Percentiles rank a stretch among this genome's conserved stretches.
These are phyloP conservation scores for Lasioglossum leucozonium DNA, from an alignment of 2,888 invertebrate species.

Conservation along the genomic window DNA sequence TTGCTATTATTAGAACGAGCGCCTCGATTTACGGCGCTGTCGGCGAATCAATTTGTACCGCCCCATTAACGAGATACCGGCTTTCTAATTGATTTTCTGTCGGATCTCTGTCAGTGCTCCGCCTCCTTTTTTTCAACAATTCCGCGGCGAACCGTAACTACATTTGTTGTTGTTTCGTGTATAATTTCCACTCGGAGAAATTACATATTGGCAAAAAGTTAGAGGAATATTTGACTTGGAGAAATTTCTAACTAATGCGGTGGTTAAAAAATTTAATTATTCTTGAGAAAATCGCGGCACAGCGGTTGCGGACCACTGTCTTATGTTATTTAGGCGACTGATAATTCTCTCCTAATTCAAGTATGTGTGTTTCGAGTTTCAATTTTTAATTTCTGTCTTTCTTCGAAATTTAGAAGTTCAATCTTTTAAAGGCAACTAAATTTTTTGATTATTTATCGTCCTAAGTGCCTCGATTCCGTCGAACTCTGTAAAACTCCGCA, in stretches of 20 bases:
- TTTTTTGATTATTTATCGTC: not conserved
- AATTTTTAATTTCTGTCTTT: not conserved
- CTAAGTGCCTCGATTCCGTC: not conserved
- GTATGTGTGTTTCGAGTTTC: not conserved
- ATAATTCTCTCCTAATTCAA: not conserved
- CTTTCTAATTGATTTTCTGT: not conserved
- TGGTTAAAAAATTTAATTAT: no score
- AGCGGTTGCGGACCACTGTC: no score
- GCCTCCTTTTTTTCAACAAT: no score
- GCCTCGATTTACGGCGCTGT: not conserved
- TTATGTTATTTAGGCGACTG: not conserved
- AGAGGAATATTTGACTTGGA: no score
- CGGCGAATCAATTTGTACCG: not conserved
- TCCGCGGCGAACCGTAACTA: no score
- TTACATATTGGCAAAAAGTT: no score
- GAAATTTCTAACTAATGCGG: no score
- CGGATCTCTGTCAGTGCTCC: no score
- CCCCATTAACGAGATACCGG: not conserved
- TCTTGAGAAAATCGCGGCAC: no score
- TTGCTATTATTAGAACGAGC: conserved; percentile 47
- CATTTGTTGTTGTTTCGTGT: no score
- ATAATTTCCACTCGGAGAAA: no score
- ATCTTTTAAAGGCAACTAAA: not conserved
- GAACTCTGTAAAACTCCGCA: not conserved
- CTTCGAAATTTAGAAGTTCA: no score